These are phyloP conservation scores for Calypte anna DNA, from an alignment of 2,113 vertebrate genomes.

Conservation along the genomic window DNA sequence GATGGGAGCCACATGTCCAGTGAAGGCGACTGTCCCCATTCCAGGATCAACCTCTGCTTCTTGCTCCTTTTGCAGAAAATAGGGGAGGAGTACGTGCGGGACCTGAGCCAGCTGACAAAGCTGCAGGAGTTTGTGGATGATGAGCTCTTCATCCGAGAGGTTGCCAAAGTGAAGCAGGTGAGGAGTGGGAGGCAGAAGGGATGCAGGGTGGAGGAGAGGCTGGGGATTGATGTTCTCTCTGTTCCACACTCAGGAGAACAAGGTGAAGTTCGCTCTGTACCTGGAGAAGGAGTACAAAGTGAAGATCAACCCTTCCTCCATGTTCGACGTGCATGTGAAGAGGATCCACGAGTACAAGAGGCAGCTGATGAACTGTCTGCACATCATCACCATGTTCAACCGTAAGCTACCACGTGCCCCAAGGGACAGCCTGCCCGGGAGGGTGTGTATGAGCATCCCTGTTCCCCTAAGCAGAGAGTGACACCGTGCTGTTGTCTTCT, in stretches of 20 bases:
- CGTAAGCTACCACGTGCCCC: conserved; percentile 69
- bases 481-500: not conserved
- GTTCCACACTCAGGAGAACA: conserved; percentile 86
- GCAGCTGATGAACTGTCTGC: conserved; percentile 95
- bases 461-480: accelerated
- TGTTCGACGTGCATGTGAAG: conserved; percentile 98
- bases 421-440: not conserved
- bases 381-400: conserved; percentile 95
- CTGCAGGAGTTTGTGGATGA: conserved; percentile 84
- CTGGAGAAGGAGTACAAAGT: conserved; percentile 91
- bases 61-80: conserved; percentile 81
- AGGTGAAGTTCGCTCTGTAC: conserved; percentile 89
- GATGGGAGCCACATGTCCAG: accelerated
- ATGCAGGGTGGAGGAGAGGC: accelerated
- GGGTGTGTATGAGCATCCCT: accelerated
- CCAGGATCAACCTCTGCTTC: accelerated
- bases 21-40: not conserved
- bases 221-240: accelerated
- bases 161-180: conserved; percentile 95
- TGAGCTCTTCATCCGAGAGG: conserved; percentile 84
- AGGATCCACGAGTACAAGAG: conserved; percentile 98
- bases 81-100: conserved; percentile 91
- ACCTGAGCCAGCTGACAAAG: conserved; percentile 86
- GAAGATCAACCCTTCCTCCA: conserved; percentile 91
- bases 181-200: not conserved